Percentiles rank a stretch among this genome's conserved stretches.
Conservation (phyloP, 2,888 invertebrate genomes). For the Psylliodes chrysocephalus region DNA sequence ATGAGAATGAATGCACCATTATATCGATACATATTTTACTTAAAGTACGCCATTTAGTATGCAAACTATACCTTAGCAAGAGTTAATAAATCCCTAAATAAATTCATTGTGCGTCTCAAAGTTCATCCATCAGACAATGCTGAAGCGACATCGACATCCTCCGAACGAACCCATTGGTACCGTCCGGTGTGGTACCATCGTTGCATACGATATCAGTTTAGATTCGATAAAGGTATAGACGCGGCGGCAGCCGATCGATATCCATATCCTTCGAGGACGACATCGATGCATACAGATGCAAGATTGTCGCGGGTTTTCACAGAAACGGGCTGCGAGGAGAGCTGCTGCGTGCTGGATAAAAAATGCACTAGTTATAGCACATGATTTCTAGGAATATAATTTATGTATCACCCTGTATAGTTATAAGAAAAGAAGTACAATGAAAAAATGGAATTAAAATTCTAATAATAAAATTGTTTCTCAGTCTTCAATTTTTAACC, state of each 20-base stretch:
- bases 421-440: too few species aligned
- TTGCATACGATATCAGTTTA: conserved; percentile 57
- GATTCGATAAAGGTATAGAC: conserved; percentile 53
- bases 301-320: conserved; percentile 49
- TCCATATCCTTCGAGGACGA: conserved; percentile 59
- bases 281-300: conserved; percentile 60
- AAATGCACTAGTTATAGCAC: too few species aligned
- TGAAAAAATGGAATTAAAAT: too few species aligned
- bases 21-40: too few species aligned
- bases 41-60: too few species aligned
- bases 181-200: conserved; percentile 55
- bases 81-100: conserved; percentile 28
- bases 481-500: too few species aligned
- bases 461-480: too few species aligned
- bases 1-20: too few species aligned
- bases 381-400: too few species aligned
- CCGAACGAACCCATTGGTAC: conserved; percentile 32
- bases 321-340: neutral
- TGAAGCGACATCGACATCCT: conserved; percentile 35
- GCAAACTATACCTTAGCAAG: conserved; percentile 1
- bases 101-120: conserved; percentile 23
- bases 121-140: conserved; percentile 25
- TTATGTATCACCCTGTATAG: too few species aligned
- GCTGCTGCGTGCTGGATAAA: too few species aligned
- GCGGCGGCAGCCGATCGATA: conserved; percentile 56